phyloP scores from a whole-genome alignment of 2,797 vertebrate genomes.

The Pogonophryne albipinna region DNA sequence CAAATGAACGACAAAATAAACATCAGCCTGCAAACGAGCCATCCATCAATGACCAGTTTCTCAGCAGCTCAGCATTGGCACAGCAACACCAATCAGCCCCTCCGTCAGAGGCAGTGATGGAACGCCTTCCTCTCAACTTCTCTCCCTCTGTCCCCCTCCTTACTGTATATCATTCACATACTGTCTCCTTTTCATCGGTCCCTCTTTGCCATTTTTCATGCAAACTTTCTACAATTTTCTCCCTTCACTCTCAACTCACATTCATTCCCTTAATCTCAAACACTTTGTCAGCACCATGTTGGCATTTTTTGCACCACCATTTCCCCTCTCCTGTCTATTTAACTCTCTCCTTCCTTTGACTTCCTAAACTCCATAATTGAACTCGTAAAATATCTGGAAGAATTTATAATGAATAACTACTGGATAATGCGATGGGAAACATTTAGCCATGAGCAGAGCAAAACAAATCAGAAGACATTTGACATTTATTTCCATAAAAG shows the following conservation, averaged over 20 bases:
- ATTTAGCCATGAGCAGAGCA: constrained; percentile 48
- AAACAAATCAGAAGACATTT: constrained; percentile 51
- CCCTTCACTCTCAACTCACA: constrained; percentile 29
- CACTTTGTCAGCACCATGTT: constrained; percentile 51
- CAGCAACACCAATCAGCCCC: constrained; percentile 75
- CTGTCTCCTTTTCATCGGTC: constrained; percentile 53
- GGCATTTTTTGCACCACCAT: constrained; percentile 42
- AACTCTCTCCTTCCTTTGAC: constrained; percentile 42
- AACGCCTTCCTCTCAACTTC: constrained; percentile 63
- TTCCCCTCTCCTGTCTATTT: constrained; percentile 31
- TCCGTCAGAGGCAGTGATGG: constrained; percentile 71
- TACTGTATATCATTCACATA: constrained; percentile 43
- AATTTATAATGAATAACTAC: constrained; percentile 45
- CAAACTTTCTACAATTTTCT: constrained; percentile 49
- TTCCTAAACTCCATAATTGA: constrained; percentile 46
- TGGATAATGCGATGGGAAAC: constrained; percentile 61
- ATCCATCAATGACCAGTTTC: constrained; percentile 82
- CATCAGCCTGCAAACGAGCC: constrained; percentile 75
- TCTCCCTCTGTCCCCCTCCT: constrained; percentile 31
- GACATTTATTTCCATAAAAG: constrained; percentile 58
- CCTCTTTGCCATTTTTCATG: constrained; percentile 65
- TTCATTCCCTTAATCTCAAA: constrained; percentile 51
- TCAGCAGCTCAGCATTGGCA: constrained; percentile 70
- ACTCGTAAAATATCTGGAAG: constrained; percentile 52
- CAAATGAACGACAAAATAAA: constrained; percentile 81